Evolutionary conservation across 2,113 vertebrate genomes (phyloP), one percentile per base, ranked within the genome.

Genomic region (Pomatorhinus ruficollis): DNA sequence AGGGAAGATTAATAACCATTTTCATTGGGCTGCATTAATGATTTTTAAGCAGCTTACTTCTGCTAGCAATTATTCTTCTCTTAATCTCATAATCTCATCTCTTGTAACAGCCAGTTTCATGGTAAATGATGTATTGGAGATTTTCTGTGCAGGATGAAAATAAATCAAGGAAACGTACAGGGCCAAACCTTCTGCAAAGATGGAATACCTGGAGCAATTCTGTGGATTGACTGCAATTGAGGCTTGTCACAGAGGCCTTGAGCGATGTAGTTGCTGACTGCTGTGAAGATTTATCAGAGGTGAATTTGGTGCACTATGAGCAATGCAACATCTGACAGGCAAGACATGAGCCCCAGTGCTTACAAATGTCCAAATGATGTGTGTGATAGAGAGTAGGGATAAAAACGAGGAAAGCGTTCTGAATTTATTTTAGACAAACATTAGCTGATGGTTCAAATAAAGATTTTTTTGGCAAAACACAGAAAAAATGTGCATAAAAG

Each of bases 121-220:
- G 93, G 95, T 94, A 97, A 95, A 97, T 98, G 98, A 98, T 97
- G 88, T 98, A 98, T 95, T 95, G 77, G 70, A 95, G 94, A 96
- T 95, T 76, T 97, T 94, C 93, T 95, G 93, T 75, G 70, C 79
- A 88, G 90, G 90, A 85, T 68, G 65, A 96, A 90, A 72, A 66
- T 92, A 95, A 96, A 96, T 96, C 85, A 86, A 80, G 60, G 75
- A 66, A 91, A 69, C 4, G 19, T 39, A 77, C 42, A 87, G 35
- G 68, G 70, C 49, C 31, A 74, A 93, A 77, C 6, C 9, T 44
- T 71, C 59, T 77, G 69, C 79, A 65, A 77, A 92, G 77, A 85
- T 15, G 31, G 49, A 94, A 59, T 89, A 80, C 35, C 54, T 91
- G 40, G n/a, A 83, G 79, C n/a, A 75, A 35, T 87, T 82, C 59